phyloP scores from a whole-genome alignment of 2,888 invertebrate species.

The Drosophila paucipuncta region DNA sequence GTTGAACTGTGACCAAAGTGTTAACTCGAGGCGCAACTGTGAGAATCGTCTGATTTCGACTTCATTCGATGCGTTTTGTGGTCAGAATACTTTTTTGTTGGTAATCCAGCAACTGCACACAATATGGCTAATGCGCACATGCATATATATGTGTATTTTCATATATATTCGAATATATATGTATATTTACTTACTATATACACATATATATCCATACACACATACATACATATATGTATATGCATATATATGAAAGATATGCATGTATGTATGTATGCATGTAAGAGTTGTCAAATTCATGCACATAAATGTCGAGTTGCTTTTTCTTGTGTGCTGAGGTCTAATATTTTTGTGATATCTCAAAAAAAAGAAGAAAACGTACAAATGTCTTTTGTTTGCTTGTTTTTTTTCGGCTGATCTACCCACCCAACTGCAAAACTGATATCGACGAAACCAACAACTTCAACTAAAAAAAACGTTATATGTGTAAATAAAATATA shows the following conservation, averaged over 20 bases:
- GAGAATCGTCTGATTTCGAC: conserved; percentile 65
- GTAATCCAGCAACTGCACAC: conserved; percentile 31
- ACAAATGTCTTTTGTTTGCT: conserved; percentile 74
- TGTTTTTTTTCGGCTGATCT: conserved; percentile 72
- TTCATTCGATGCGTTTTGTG: conserved; percentile 54
- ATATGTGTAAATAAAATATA: conserved; percentile 28
- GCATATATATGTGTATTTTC: conserved; percentile 3
- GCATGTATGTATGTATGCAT: conserved; percentile 9
- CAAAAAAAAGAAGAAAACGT: conserved; percentile 35
- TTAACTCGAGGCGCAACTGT: conserved; percentile 57
- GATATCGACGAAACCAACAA: conserved; percentile 64
- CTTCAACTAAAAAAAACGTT: conserved; percentile 30
- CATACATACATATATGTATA: neutral
- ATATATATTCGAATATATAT: conserved; percentile 4
- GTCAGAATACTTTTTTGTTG: conserved; percentile 36
- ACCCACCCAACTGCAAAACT: conserved; percentile 65
- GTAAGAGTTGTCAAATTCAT: conserved; percentile 9
- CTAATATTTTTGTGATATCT: conserved; percentile 42
- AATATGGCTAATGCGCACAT: conserved; percentile 15
- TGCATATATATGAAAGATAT: conserved; percentile 8
- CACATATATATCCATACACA: conserved; percentile 2
- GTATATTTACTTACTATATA: conserved; percentile 1
- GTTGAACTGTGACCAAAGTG: conserved; percentile 25
- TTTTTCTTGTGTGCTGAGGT: conserved; percentile 47
- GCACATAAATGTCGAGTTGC: conserved; percentile 27